A percentile compares a stretch with the other conserved stretches of the same genome.
Evolutionary conservation across 2,888 invertebrate species (phyloP).

Genomic region (Epinotia brunnichana): DNA sequence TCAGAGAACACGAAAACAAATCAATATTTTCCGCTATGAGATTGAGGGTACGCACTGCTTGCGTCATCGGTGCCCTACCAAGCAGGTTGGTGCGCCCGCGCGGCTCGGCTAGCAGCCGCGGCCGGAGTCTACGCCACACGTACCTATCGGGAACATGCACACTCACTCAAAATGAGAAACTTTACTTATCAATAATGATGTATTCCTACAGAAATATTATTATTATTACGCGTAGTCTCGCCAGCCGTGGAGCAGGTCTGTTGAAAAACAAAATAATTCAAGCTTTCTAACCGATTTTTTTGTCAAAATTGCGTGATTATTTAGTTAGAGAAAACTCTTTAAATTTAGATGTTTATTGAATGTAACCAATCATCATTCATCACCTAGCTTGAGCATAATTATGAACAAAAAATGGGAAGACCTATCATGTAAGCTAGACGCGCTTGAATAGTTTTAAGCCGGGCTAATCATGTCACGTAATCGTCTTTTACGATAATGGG

Average conservation of each 20-base stretch:
- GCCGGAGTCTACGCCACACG: no score
- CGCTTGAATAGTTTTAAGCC: constrained; percentile 10
- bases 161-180: no score
- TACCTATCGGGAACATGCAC: no score
- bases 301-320: neutral
- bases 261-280: neutral
- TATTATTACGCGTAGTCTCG: neutral
- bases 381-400: no score
- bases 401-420: neutral
- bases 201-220: neutral
- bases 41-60: no score
- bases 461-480: constrained; percentile 19
- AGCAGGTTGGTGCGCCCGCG: no score
- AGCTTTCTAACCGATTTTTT: neutral
- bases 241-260: neutral
- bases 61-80: no score
- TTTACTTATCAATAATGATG: neutral
- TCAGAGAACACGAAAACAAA: no score
- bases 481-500: constrained; percentile 2
- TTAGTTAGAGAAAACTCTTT: neutral
- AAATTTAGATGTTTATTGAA: neutral
- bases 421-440: neutral
- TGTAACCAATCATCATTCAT: neutral
- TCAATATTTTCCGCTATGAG: no score
- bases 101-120: no score